Percentiles rank a stretch among this genome's conserved stretches.
These are phyloP conservation scores for Ericerus pela DNA, from an alignment of 1,140 invertebrate species.

Conservation along the genomic window DNA sequence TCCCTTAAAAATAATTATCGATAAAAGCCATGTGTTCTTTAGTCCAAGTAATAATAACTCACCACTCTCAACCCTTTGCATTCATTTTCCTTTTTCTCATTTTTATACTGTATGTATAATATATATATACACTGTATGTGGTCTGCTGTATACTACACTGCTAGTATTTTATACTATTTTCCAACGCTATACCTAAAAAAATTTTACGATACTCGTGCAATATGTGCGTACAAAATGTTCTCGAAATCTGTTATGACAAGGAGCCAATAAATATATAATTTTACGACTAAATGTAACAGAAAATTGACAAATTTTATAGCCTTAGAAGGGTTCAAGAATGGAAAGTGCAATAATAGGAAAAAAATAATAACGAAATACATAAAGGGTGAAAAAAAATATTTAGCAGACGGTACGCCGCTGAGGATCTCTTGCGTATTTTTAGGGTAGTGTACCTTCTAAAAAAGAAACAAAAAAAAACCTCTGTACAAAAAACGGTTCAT, in stretches of 20 bases:
- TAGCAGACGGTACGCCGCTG: too few species aligned
- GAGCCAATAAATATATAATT: slow-evolving; percentile 1
- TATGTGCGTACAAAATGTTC: not conserved
- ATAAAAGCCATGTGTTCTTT: not conserved
- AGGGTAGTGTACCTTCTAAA: too few species aligned
- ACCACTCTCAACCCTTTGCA: not conserved
- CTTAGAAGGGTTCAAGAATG: not conserved
- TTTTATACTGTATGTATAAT: too few species aligned
- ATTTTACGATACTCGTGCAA: slow-evolving; percentile 5
- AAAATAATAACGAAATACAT: too few species aligned
- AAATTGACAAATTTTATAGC: slow-evolving; percentile 10
- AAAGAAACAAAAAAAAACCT: too few species aligned
- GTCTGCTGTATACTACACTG: too few species aligned
- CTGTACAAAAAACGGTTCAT: too few species aligned
- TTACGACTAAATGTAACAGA: slow-evolving; percentile 10
- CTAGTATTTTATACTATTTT: too few species aligned
- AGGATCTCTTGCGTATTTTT: too few species aligned
- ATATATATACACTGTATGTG: too few species aligned
- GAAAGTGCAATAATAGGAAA: not conserved
- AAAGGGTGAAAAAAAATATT: too few species aligned
- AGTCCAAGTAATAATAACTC: not conserved
- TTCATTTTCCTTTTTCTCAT: not conserved
- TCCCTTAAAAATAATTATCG: slow-evolving; percentile 1
- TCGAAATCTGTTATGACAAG: slow-evolving; percentile 6
- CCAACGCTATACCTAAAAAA: not conserved